phyloP scores from a whole-genome alignment of 1,140 invertebrate species.

The Rhynchophorus ferrugineus region DNA sequence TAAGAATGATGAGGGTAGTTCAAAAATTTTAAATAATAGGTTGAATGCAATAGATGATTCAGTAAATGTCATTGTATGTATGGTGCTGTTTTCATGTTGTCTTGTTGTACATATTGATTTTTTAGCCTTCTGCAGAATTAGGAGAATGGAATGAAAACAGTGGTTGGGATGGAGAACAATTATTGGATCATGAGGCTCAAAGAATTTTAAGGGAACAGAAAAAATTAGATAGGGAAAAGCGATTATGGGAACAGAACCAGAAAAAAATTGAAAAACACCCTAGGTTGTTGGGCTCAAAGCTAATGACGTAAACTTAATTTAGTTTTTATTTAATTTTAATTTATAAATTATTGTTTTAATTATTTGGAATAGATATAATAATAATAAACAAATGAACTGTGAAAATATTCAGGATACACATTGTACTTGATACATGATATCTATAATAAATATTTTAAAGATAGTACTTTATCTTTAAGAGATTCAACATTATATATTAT shows the following conservation, averaged over 20 bases:
- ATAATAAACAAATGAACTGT: no score
- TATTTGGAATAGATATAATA: no score
- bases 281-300: constrained; percentile 42
- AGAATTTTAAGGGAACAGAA: constrained; percentile 43
- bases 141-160: constrained; percentile 47
- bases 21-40: constrained; percentile 26
- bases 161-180: constrained; percentile 46
- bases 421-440: no score
- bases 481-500: no score
- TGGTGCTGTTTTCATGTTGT: neutral
- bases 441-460: no score
- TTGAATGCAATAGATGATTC: constrained; percentile 33
- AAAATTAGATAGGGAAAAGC: constrained; percentile 42
- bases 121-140: constrained; percentile 23
- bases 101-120: neutral
- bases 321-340: constrained; percentile 15
- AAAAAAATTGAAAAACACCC: constrained; percentile 42
- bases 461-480: no score
- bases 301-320: constrained; percentile 39
- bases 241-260: constrained; percentile 44
- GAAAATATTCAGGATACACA: no score
- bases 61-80: constrained; percentile 19
- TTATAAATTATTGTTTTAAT: neutral
- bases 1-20: constrained; percentile 29
- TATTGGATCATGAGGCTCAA: constrained; percentile 42